Evolutionary conservation across 2,797 vertebrate species (phyloP).

Genomic region (Acrossocheilus fasciatus): DNA sequence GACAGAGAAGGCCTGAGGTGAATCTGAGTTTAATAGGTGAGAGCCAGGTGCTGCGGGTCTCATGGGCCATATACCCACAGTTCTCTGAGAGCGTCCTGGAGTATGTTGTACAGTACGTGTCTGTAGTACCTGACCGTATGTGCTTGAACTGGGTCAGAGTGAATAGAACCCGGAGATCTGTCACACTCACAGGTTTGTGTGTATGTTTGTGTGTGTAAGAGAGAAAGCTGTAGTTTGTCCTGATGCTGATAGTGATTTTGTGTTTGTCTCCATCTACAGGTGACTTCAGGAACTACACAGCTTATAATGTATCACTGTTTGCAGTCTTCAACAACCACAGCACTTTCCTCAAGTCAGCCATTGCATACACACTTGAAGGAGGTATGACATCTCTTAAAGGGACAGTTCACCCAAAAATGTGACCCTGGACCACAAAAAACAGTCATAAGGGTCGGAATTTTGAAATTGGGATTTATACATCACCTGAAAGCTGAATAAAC

Average conservation of each 20-base stretch:
- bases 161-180: constrained; percentile 50
- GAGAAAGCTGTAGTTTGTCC: neutral
- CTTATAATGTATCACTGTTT: constrained; percentile 76
- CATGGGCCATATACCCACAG: constrained; percentile 63
- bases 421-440: neutral
- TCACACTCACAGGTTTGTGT: constrained; percentile 71
- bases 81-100: constrained; percentile 54
- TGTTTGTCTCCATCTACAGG: constrained; percentile 77
- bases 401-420: neutral
- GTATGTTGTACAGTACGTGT: constrained; percentile 76
- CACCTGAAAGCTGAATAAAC: neutral
- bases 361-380: constrained; percentile 69
- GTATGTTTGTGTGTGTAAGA: neutral
- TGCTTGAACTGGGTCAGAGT: constrained; percentile 77
- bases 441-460: neutral
- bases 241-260: constrained; percentile 1
- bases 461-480: neutral
- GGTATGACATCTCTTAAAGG: constrained; percentile 60
- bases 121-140: constrained; percentile 45
- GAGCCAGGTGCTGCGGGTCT: constrained; percentile 65
- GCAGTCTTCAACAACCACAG: constrained; percentile 50
- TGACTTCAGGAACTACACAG: constrained; percentile 69
- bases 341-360: constrained; percentile 60
- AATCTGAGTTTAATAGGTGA: constrained; percentile 53
- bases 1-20: constrained; percentile 20